These are phyloP conservation scores for Pachyramphus minor DNA, from an alignment of 2,113 vertebrate genomes.

Conservation along the genomic window DNA sequence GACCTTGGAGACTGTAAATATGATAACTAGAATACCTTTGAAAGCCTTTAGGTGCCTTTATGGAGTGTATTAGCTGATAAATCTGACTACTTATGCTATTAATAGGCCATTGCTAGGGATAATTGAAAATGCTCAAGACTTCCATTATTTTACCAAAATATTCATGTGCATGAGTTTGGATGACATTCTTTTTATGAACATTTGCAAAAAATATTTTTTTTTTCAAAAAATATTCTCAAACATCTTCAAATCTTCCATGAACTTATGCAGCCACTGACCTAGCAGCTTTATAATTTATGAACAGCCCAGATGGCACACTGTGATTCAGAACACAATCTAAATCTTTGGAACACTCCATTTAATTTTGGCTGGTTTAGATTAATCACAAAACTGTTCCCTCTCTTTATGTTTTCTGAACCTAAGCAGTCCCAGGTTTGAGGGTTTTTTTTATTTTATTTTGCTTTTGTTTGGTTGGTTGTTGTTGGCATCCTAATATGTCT, in stretches of 20 bases:
- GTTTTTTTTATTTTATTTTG: not conserved
- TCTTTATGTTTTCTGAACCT: not conserved
- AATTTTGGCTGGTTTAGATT: not conserved
- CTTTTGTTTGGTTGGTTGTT: not conserved
- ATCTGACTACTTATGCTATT: not conserved
- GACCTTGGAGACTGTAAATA: not conserved
- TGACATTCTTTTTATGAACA: not conserved
- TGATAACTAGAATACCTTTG: not conserved
- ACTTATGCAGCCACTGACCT: not conserved
- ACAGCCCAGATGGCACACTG: not conserved
- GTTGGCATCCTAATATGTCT: not conserved
- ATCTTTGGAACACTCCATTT: not conserved
- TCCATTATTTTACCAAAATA: not conserved
- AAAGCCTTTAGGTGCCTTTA: not conserved
- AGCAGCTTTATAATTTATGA: not conserved
- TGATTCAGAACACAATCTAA: not conserved
- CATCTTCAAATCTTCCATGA: not conserved
- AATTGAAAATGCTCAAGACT: not conserved
- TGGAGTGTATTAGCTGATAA: not conserved
- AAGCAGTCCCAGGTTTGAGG: not conserved
- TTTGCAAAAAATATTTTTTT: not conserved
- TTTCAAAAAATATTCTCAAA: not conserved
- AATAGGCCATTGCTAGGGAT: not conserved
- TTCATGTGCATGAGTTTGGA: not conserved
- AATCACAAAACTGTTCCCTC: not conserved